Conservation (phyloP, 2,888 invertebrate genomes). For the Oscheius sp. region DNA sequence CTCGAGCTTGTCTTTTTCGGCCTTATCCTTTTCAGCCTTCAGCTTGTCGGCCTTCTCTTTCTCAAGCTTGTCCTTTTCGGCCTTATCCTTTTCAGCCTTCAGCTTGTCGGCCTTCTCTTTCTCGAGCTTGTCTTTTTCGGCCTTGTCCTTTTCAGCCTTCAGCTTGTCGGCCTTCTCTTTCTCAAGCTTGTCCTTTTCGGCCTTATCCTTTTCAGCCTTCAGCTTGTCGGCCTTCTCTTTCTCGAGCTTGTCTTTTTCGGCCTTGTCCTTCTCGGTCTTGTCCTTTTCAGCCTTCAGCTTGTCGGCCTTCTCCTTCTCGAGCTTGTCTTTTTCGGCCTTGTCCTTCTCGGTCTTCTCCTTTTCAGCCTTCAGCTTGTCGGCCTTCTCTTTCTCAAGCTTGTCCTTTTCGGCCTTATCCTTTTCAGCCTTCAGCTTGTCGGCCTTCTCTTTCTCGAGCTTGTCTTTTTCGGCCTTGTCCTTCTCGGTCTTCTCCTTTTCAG, state of each 20-base stretch:
- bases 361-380: neutral
- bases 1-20: slow-evolving; percentile 10
- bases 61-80: slow-evolving; percentile 7
- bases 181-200: slow-evolving; percentile 4
- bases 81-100: neutral
- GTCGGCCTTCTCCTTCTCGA: neutral
- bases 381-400: neutral
- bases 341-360: slow-evolving; percentile 10
- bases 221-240: slow-evolving; percentile 7
- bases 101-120: slow-evolving; percentile 4
- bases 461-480: neutral
- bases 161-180: slow-evolving; percentile 4
- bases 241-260: neutral
- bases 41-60: slow-evolving; percentile 2
- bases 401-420: slow-evolving; percentile 5
- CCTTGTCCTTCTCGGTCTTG: neutral
- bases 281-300: slow-evolving; percentile 1
- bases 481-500: neutral
- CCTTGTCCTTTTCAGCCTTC: neutral
- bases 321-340: neutral
- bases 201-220: slow-evolving; percentile 1
- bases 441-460: neutral
- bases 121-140: slow-evolving; percentile 3
- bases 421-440: neutral
- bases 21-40: slow-evolving; percentile 1